These are phyloP conservation scores for Chaitophorus viminalis DNA, from an alignment of 2,888 invertebrate species.

Conservation along the genomic window DNA sequence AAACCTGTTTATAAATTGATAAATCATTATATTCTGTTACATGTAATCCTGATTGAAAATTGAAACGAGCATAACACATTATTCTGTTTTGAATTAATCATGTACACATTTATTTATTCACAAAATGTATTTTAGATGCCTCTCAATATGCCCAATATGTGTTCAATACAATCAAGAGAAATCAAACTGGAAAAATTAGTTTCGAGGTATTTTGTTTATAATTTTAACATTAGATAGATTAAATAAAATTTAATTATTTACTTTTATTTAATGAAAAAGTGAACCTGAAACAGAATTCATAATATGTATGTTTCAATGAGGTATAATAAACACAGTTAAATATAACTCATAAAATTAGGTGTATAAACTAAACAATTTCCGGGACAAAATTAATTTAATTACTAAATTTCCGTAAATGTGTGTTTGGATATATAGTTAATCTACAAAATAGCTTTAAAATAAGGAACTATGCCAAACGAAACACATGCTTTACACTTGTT, in stretches of 20 bases:
- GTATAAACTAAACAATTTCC: not conserved
- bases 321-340: not conserved
- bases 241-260: not conserved
- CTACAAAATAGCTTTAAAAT: not conserved
- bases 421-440: not conserved
- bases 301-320: not conserved
- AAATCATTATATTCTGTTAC: too few species aligned
- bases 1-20: too few species aligned
- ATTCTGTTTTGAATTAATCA: not conserved
- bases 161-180: constrained; percentile 90
- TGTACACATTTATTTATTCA: constrained; percentile 11
- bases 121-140: constrained; percentile 74
- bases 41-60: too few species aligned
- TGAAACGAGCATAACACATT: too few species aligned
- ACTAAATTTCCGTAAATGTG: not conserved
- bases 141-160: constrained; percentile 91
- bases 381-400: not conserved
- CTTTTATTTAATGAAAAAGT: not conserved
- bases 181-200: constrained; percentile 83
- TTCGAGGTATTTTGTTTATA: constrained; percentile 79
- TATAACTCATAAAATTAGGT: not conserved
- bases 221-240: not conserved
- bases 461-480: not conserved
- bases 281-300: not conserved
- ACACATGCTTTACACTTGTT: not conserved